phyloP scores from a whole-genome alignment of 2,113 vertebrate genomes.

The Gallinago undulata region DNA sequence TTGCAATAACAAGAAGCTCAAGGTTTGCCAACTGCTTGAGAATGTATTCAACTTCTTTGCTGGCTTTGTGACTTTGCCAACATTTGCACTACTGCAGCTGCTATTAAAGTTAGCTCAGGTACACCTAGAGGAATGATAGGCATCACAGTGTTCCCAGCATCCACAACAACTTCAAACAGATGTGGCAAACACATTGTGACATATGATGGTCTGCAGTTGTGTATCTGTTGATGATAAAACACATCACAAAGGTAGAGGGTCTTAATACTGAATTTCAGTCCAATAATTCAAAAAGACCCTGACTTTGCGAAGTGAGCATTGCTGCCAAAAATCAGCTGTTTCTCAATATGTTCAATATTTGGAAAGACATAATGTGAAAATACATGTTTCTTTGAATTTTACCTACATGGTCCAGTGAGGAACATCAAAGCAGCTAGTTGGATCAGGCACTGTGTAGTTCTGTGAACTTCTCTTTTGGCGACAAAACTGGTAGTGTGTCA shows the following conservation, averaged over 20 bases:
- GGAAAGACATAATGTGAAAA: not conserved
- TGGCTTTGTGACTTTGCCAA: not conserved
- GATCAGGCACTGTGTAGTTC: conserved; percentile 20
- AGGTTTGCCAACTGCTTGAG: not conserved
- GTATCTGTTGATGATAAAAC: not conserved
- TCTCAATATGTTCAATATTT: not conserved
- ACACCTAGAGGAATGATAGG: not conserved
- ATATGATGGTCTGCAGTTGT: not conserved
- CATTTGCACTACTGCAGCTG: not conserved
- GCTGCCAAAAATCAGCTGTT: not conserved
- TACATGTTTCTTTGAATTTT: not conserved
- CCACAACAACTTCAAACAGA: not conserved
- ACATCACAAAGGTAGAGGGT: not conserved
- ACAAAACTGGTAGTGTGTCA: conserved; percentile 23
- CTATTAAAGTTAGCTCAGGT: not conserved
- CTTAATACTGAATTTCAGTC: not conserved
- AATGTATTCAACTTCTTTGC: not conserved
- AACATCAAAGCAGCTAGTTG: conserved; percentile 26
- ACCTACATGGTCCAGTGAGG: conserved; percentile 58
- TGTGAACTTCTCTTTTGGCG: conserved; percentile 36
- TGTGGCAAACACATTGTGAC: not conserved
- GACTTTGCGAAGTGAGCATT: not conserved
- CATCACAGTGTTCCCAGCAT: not conserved
- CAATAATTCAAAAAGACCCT: not conserved
- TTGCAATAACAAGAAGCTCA: not conserved